These are phyloP conservation scores for Echinarachnius parma DNA, from an alignment of 53 echinoderm and acorn worm genomes.

Conservation along the genomic window DNA sequence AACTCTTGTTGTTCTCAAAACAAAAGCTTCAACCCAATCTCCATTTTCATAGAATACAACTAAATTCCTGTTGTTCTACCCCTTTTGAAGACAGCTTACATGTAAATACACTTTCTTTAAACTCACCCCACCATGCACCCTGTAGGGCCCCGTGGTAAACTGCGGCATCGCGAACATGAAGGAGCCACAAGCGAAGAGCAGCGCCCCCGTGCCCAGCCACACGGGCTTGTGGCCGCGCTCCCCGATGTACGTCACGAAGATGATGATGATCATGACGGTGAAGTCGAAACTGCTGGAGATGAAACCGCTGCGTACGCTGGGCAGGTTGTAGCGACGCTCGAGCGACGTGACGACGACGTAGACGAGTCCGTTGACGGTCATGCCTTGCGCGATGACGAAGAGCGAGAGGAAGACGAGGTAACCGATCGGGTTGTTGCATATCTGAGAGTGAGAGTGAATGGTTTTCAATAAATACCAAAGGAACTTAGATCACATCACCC, in stretches of 20 bases:
- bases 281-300: slow-evolving; percentile 93
- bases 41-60: no score
- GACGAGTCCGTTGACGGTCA: slow-evolving; percentile 91
- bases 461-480: no score
- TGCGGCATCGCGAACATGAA: slow-evolving; percentile 76
- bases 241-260: slow-evolving; percentile 90
- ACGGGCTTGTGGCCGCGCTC: slow-evolving; percentile 80
- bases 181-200: slow-evolving; percentile 78
- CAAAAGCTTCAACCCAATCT: not conserved
- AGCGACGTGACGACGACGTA: slow-evolving; percentile 93
- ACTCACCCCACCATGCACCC: slow-evolving; percentile 43
- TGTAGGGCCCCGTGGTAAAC: slow-evolving; percentile 72
- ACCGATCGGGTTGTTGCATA: slow-evolving; percentile 75
- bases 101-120: no score
- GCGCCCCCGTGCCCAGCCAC: slow-evolving; percentile 76
- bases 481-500: no score
- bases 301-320: slow-evolving; percentile 82
- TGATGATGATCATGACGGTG: slow-evolving; percentile 69
- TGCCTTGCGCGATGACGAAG: slow-evolving; percentile 90
- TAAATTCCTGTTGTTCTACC: no score
- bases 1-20: no score
- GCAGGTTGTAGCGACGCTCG: slow-evolving; percentile 77
- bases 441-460: slow-evolving; percentile 47
- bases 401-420: slow-evolving; percentile 73
- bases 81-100: no score